Evolutionary conservation across 2,797 vertebrate species (phyloP).

Genomic region (Cuniculus paca): DNA sequence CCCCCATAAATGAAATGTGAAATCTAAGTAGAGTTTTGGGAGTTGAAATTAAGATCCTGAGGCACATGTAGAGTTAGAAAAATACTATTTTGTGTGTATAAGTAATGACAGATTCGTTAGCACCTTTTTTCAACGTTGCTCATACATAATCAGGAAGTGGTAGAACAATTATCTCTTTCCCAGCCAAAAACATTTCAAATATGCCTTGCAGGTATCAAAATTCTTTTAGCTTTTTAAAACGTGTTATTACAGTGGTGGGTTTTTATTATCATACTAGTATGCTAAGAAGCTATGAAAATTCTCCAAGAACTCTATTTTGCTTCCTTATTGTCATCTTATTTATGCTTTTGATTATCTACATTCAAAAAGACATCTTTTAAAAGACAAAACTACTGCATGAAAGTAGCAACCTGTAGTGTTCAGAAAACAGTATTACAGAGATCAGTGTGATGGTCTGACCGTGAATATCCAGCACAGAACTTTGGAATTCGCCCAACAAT

Average conservation of each 20-base stretch:
- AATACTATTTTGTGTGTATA: constrained; percentile 19
- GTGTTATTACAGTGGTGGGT: background rate
- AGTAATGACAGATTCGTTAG: background rate
- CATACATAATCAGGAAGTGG: background rate
- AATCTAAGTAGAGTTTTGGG: background rate
- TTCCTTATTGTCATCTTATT: background rate
- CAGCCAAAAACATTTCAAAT: background rate
- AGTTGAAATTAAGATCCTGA: background rate
- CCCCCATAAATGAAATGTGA: background rate
- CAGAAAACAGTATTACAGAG: background rate
- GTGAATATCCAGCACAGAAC: background rate
- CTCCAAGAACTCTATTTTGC: background rate
- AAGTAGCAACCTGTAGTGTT: background rate
- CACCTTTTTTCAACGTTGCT: background rate
- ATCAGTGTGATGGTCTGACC: background rate
- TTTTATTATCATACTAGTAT: background rate
- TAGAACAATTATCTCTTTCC: background rate
- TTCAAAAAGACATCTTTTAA: background rate
- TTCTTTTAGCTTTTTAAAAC: background rate
- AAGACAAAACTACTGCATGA: background rate
- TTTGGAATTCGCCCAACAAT: background rate
- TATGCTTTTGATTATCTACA: background rate
- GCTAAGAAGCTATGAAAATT: background rate
- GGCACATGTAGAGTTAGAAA: background rate
- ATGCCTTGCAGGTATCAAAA: background rate